Evolutionary conservation across 2,888 invertebrate species (phyloP), one percentile per base, ranked within the genome.

Genomic region (Eilema sororculum): DNA sequence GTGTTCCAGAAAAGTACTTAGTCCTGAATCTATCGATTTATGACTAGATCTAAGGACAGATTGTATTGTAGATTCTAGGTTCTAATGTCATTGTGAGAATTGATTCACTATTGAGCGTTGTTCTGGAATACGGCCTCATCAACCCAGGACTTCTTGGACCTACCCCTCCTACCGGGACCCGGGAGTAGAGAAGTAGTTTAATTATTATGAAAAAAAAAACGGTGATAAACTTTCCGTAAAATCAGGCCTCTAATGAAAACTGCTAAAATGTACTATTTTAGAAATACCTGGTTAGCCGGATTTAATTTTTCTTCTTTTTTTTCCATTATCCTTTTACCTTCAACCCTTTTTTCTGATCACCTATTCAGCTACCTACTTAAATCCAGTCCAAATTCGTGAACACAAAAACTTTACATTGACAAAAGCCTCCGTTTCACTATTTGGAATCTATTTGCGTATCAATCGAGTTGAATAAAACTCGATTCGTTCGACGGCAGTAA

Each of bases 371-470:
- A 24, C 28, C 56, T 52, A 52, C 59, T 64, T 28, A 46, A 30
- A 41, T n/a, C 52, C 63, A 28, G 46, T 37, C 20, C 8, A 60
- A 73, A 73, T 58, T 70, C 65, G 57, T 66, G 64, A 69, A 68
- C 65, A 71, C 60, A 75, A 76, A 80, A 73, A 69, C 68, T 30
- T 71, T 67, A 72, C 68, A 69, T 69, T 76, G 66, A 72, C 76
- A 78, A 74, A 74, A 72, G 63, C 69, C 68, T 66, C 73, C 66
- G 62, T 71, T 73, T 75, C 78, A 71, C 75, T 80, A 82, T 82
- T 76, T 65, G 63, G 62, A 79, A 86, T 89, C 88, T 91, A 90
- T 93, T 93, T 89, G 87, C 87, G 86, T 91, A 87, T 88, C 86
- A 87, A 89, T 90, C 84, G 89, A 86, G 85, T 85, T 83, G 84